Base-by-base conservation (phyloP, 1,140 invertebrate genomes). In the Calliopsis andreniformis region DNA sequence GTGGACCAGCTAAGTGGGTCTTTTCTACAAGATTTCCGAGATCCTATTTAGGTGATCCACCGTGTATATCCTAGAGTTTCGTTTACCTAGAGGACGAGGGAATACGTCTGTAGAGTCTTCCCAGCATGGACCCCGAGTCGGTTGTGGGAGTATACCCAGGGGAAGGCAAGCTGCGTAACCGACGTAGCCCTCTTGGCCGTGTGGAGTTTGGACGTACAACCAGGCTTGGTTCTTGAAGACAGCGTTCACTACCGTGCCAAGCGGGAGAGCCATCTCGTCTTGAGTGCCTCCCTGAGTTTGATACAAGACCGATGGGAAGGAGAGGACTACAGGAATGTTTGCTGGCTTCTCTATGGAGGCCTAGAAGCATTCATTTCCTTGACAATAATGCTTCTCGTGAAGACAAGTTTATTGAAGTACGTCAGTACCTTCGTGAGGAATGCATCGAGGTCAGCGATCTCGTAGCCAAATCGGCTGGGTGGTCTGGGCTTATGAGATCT, bases 181-280 rank as follows among this genome's bases (percentile, higher is more conserved):
- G 23, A 97, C 95, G 76, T 97, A 96, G 0, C 96, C 96, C 87
- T 97, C 96, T 70, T 96, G 94, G 0, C 94, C 95, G 78, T 96
- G 95, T 2, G 96, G 95, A 0, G 96, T 97, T 87, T 97, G 96
- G 1, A 96, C 95, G 83, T 97, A 97, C 2, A 97, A 87, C 96
- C 96, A 97, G 78, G 94, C 94, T 79, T 96, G 94, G 81, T 96
- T 97, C 89, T 96, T 96, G 88, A 97, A 97, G 7, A 97, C 94
- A 0, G 96, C 96, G 87, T 97, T 97, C 0, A 97, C 96, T 3
- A 97, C 96, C 87, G 96, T 97, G 10, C 96, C 96, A 58, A 97
- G 90, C 0, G 96, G 96, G 63, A 97, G 87, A 0, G 94, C 92
- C 43, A 96, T 91, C 88, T 96, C 96, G 25, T 93, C 93, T 86